Evolutionary conservation across 2,888 invertebrate species (phyloP).

Genomic region (Eupithecia exiguata): DNA sequence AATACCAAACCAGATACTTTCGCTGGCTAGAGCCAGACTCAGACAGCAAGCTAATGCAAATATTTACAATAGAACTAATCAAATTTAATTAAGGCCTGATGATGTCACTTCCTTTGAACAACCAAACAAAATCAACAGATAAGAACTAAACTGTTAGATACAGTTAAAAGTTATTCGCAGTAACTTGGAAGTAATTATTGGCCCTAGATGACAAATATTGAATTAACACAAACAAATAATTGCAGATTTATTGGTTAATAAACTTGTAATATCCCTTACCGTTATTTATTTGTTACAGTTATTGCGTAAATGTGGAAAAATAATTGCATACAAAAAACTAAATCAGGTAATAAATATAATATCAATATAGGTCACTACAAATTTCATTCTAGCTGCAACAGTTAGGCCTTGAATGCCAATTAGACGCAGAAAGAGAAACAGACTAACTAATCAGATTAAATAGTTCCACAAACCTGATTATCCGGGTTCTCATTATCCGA

Average conservation of each 20-base stretch:
- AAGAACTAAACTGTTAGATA: not conserved
- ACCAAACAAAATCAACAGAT: not conserved
- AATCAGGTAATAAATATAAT: too few species aligned
- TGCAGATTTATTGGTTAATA: not conserved
- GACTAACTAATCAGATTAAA: constrained; percentile 12
- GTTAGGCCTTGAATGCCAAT: constrained; percentile 1
- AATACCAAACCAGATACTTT: not conserved
- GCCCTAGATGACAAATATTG: not conserved
- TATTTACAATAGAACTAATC: not conserved
- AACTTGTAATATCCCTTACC: not conserved
- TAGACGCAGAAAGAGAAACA: not conserved
- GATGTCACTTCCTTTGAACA: constrained; percentile 1
- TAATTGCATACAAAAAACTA: not conserved
- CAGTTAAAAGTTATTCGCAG: not conserved
- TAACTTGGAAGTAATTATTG: not conserved
- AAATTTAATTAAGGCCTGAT: not conserved
- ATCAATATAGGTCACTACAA: not conserved
- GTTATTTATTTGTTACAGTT: not conserved
- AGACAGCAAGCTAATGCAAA: not conserved
- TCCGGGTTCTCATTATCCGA: constrained; percentile 87
- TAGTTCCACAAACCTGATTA: constrained; percentile 82
- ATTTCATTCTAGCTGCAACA: not conserved
- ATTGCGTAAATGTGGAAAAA: not conserved
- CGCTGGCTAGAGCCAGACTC: not conserved
- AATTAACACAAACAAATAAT: not conserved